Conservation (phyloP, 30 jellyfish, hydroid and myxozoan genomes). For the Morbakka virulenta region DNA sequence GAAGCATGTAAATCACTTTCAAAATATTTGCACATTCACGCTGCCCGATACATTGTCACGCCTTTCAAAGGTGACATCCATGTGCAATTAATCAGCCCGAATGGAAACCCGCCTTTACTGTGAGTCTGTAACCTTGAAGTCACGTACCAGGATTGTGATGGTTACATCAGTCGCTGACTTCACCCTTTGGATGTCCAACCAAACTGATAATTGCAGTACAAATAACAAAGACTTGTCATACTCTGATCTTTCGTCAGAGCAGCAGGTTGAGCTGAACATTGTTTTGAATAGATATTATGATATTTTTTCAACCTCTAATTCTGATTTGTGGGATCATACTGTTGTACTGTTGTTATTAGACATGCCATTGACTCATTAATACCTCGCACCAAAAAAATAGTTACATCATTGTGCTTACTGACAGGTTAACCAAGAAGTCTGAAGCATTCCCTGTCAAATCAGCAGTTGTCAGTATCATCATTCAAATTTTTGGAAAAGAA, state of each 20-base stretch:
- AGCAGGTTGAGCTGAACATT: background rate
- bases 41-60: no score
- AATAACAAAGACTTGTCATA: background rate
- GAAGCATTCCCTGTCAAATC: constrained; percentile 56
- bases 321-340: no score
- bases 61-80: no score
- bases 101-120: no score
- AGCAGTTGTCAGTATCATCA: constrained; percentile 25
- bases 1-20: no score
- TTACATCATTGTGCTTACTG: constrained; percentile 48
- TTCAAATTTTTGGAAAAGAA: constrained; percentile 45
- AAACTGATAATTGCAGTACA: background rate
- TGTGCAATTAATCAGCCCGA: no score
- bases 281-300: background rate
- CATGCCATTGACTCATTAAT: background rate
- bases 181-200: background rate
- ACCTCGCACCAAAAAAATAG: constrained; percentile 31
- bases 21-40: no score
- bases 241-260: background rate
- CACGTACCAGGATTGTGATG: background rate
- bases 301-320: background rate
- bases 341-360: background rate
- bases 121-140: background rate
- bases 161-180: background rate
- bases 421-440: constrained; percentile 62